Percentiles rank a stretch among this genome's conserved stretches.
Evolutionary conservation across 1,140 invertebrate species (phyloP).

Genomic region (Harpegnathos saltator): DNA sequence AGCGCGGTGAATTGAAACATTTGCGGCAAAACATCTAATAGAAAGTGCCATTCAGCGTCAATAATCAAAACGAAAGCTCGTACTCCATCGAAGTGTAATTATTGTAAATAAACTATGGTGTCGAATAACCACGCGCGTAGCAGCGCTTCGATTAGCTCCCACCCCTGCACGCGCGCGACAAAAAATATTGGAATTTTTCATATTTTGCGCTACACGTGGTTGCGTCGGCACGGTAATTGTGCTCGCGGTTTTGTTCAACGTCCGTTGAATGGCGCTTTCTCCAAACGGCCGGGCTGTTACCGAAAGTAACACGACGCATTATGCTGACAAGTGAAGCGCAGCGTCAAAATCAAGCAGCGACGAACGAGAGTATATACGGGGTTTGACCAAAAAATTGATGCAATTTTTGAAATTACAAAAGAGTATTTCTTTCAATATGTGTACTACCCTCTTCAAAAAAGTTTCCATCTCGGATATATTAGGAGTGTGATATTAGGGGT

Average conservation of each 20-base stretch:
- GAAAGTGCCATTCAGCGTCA: slow-evolving; percentile 37
- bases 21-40: slow-evolving; percentile 7
- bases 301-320: no score
- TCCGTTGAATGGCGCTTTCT: neutral
- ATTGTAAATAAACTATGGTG: slow-evolving; percentile 51
- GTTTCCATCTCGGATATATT: no score
- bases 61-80: slow-evolving; percentile 52
- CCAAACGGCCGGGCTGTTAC: no score
- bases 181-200: slow-evolving; percentile 15
- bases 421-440: no score
- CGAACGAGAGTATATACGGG: no score
- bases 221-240: neutral
- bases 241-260: neutral
- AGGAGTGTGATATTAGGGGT: no score
- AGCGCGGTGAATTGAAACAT: slow-evolving; percentile 47
- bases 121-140: neutral
- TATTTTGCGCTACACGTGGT: neutral
- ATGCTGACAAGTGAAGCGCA: no score
- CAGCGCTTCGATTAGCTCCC: no score
- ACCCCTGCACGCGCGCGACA: neutral
- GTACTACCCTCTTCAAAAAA: no score
- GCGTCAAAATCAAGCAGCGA: no score
- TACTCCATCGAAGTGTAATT: slow-evolving; percentile 54
- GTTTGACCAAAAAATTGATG: no score
- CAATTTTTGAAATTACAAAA: no score